Base-by-base conservation (phyloP, 2,888 invertebrate genomes). In the Lepidocyrtoides sp. region DNA sequence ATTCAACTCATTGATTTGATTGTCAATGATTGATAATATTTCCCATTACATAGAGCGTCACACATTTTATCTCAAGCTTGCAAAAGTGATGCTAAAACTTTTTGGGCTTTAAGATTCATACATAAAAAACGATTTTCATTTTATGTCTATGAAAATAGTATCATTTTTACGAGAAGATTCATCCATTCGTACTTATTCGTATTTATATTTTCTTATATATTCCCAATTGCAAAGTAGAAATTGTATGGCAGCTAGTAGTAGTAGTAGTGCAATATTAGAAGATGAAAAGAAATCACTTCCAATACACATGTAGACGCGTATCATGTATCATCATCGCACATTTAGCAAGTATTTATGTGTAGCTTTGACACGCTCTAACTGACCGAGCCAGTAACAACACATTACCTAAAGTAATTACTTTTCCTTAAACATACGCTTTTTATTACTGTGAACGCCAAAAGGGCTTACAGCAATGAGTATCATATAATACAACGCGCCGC, bases 371-470 rank as follows among this genome's bases (percentile, higher is more conserved):
- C 79, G 79, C 79, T 79, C 79, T 79, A 32, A 79, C 79, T 79
- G 79, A 72, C 72, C 48, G 79, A 54, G 54, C 54, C 54, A 79
- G 79, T 79, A 79, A 79, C 54, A 79, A 32, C 29, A 54, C 36
- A 79, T 32, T 51, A 82, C 41, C 60, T 26, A 83, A 63, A 83
- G 66, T 83, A 83, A 83, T 83, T 83, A 83, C 83, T 48, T 66
- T 66, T 83, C 83, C 66, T 83, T 60, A 60, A 14, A 82, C 51
- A 29, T 17, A n/a, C n/a, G n/a, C n/a, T 54, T 26, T 51, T 44
- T 20, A 14, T 36, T 23, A 20, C 10, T n/a, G 32, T 32, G 7
- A 29, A 2, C 29, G n/a, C 54, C 32, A 32, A 32, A 82, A 75
- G 23, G 17, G 75, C 75, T n/a, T 4, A 0, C n/a, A 32, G 36